A percentile compares a stretch with the other conserved stretches of the same genome.
Conservation (phyloP, 2,113 vertebrate species). For the Brachionichthys hirsutus region DNA sequence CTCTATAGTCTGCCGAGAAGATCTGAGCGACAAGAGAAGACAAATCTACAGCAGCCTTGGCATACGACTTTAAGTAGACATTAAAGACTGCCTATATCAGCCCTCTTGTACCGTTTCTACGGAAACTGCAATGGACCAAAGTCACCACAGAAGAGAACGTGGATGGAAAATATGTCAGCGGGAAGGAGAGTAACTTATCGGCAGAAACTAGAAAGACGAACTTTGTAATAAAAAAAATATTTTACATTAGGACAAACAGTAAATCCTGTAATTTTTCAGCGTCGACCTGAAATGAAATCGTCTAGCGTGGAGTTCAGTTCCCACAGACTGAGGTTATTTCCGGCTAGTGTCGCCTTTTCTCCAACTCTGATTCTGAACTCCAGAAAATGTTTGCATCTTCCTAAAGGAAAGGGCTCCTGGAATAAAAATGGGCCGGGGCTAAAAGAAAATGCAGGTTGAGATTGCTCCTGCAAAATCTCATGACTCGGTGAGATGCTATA, state of each 20-base stretch:
- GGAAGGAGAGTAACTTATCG: background rate
- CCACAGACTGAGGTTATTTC: too few relatives aligned
- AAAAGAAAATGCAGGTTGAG: too few relatives aligned
- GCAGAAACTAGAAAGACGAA: too few relatives aligned
- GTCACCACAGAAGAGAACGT: background rate
- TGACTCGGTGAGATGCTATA: background rate
- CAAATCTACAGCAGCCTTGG: background rate
- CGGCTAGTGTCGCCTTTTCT: too few relatives aligned
- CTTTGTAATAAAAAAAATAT: too few relatives aligned
- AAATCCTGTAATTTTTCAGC: too few relatives aligned
- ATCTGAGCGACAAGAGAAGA: background rate
- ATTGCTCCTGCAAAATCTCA: constrained; percentile 1
- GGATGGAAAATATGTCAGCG: background rate
- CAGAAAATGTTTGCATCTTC: too few relatives aligned
- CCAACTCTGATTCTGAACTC: too few relatives aligned
- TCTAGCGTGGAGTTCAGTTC: too few relatives aligned
- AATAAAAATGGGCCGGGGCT: background rate
- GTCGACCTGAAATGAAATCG: too few relatives aligned
- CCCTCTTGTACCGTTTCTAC: too few relatives aligned
- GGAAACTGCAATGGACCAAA: background rate
- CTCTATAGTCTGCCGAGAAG: background rate
- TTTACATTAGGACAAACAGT: too few relatives aligned
- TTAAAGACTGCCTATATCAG: background rate
- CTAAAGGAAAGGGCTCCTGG: background rate
- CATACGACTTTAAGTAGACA: background rate